Percentiles rank a stretch among this genome's conserved stretches.
Evolutionary conservation across 1,140 invertebrate genomes (phyloP).

Genomic region (Macrobrachium rosenbergii): DNA sequence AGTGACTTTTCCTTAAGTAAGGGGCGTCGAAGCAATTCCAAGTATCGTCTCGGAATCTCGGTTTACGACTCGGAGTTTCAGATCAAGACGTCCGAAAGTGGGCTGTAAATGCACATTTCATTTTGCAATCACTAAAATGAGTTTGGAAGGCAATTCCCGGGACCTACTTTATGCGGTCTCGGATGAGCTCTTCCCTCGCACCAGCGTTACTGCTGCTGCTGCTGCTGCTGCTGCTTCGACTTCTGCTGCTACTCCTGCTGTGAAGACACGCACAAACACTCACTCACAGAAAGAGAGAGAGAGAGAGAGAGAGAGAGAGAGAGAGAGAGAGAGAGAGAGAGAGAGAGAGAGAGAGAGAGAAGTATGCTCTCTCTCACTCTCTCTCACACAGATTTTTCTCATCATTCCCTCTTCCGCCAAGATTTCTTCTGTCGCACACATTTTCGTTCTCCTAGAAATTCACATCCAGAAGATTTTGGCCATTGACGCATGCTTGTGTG

Average conservation of each 20-base stretch:
- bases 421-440: neutral
- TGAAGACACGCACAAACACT: too few species aligned
- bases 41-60: slow-evolving; percentile 38
- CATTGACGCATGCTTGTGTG: neutral
- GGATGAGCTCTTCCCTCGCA: neutral
- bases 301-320: slow-evolving; percentile 9
- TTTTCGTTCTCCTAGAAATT: neutral
- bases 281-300: neutral
- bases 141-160: slow-evolving; percentile 18
- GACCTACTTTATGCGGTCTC: slow-evolving; percentile 3
- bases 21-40: slow-evolving; percentile 32
- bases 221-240: too few species aligned
- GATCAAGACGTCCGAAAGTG: slow-evolving; percentile 20
- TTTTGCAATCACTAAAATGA: slow-evolving; percentile 53
- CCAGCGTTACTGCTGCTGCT: neutral
- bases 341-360: too few species aligned
- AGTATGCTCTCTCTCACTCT: too few species aligned
- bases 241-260: too few species aligned
- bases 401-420: neutral
- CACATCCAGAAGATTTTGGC: too few species aligned
- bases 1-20: neutral
- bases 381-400: neutral
- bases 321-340: neutral
- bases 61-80: slow-evolving; percentile 37
- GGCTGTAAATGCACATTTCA: slow-evolving; percentile 44